Percentiles rank a stretch among this genome's conserved stretches.
phyloP scores from a whole-genome alignment of 2,888 invertebrate genomes.

The Piscicola geometra region DNA sequence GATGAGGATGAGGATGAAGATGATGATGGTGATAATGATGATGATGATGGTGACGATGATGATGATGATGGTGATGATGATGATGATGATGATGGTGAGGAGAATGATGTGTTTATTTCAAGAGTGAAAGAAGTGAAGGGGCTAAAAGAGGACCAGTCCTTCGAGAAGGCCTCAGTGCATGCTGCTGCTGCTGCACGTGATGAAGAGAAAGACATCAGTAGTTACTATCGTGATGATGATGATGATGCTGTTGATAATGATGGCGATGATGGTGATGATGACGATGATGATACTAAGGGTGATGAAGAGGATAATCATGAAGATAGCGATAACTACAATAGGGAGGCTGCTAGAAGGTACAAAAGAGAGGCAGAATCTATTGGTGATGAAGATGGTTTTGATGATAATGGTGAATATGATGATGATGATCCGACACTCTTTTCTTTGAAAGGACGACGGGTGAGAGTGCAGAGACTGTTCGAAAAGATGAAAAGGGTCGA shows the following conservation, averaged over 20 bases:
- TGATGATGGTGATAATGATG: no score
- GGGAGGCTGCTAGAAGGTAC: not conserved
- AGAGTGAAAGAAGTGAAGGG: no score
- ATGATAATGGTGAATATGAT: not conserved
- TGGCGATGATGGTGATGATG: not conserved
- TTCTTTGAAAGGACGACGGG: not conserved
- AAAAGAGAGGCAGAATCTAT: not conserved
- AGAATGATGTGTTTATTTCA: no score
- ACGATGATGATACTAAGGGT: not conserved
- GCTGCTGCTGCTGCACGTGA: not conserved
- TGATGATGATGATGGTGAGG: no score
- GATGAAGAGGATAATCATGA: not conserved
- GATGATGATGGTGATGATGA: no score
- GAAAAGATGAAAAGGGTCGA: not conserved
- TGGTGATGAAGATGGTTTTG: not conserved
- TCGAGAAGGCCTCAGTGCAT: no score
- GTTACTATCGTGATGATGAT: not conserved
- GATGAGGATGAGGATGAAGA: no score
- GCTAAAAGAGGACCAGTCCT: no score
- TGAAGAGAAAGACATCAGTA: not conserved
- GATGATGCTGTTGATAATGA: not conserved
- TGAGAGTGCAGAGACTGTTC: not conserved
- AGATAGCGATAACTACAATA: not conserved
- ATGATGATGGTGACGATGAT: no score
- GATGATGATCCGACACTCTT: not conserved